These are phyloP conservation scores for Scotopteryx bipunctaria DNA, from an alignment of 2,888 invertebrate genomes.

Conservation along the genomic window DNA sequence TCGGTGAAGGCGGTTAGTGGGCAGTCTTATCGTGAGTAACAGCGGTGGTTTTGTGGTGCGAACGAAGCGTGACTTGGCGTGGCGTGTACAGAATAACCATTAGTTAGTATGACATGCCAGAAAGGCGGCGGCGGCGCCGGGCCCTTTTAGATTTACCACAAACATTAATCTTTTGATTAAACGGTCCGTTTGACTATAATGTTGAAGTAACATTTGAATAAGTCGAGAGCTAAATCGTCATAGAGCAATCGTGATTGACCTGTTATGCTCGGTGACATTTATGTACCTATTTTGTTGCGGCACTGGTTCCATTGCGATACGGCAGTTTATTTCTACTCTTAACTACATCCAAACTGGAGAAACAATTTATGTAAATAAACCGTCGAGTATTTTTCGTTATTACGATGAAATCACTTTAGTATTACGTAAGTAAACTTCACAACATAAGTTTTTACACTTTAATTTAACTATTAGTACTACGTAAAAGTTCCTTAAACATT, in stretches of 20 bases:
- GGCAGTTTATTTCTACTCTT: not conserved
- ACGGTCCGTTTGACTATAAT: constrained; percentile 51
- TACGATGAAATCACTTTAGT: no score
- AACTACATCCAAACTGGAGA: no score
- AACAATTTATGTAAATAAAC: no score
- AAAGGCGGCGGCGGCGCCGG: constrained; percentile 8
- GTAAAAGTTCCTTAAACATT: no score
- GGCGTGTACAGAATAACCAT: constrained; percentile 22
- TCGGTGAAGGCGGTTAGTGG: constrained; percentile 63
- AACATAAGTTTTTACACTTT: no score
- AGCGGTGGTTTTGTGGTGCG: constrained; percentile 60
- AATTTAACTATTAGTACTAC: no score
- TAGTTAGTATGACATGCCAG: constrained; percentile 11
- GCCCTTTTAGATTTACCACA: constrained; percentile 61
- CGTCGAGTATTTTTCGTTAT: no score
- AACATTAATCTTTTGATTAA: constrained; percentile 67
- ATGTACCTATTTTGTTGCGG: constrained; percentile 23
- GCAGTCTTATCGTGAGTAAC: constrained; percentile 62
- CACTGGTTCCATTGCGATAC: constrained; percentile 19
- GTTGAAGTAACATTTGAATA: constrained; percentile 59
- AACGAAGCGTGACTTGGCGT: constrained; percentile 58
- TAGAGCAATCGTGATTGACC: constrained; percentile 39
- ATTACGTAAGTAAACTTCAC: no score
- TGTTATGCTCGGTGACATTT: constrained; percentile 33
- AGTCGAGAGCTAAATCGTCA: constrained; percentile 20